Conservation (phyloP, 2,888 invertebrate species). For the Hanleya hanleyi region DNA sequence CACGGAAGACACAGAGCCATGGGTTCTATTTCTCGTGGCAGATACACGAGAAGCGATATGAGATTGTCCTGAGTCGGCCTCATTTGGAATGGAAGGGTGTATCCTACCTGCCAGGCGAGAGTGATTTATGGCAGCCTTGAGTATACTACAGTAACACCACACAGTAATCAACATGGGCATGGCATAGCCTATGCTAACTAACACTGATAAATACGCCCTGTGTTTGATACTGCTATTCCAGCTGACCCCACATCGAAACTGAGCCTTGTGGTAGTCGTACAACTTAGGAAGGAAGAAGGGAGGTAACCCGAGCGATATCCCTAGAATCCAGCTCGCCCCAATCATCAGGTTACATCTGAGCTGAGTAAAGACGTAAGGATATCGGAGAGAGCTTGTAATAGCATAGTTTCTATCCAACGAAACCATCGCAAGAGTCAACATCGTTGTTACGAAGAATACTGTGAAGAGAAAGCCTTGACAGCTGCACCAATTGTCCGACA, state of each 20-base stretch:
- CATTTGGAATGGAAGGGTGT: conserved; percentile 34
- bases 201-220: conserved; percentile 29
- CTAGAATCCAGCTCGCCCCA: conserved; percentile 40
- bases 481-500: conserved; percentile 45
- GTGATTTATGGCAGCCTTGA: conserved; percentile 53
- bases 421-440: conserved; percentile 47
- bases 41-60: conserved; percentile 30
- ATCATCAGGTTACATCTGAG: conserved; percentile 41
- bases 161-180: conserved; percentile 46
- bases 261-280: conserved; percentile 38
- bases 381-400: conserved; percentile 54
- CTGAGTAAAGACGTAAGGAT: conserved; percentile 53
- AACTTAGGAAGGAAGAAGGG: conserved; percentile 43
- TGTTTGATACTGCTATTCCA: conserved; percentile 35
- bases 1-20: not conserved
- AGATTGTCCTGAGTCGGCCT: conserved; percentile 16
- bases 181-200: conserved; percentile 24
- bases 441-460: conserved; percentile 43
- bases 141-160: conserved; percentile 53
- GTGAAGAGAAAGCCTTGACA: conserved; percentile 49
- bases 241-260: conserved; percentile 45
- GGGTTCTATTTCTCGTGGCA: conserved; percentile 22
- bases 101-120: conserved; percentile 44
- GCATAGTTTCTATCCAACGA: conserved; percentile 58
- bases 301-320: conserved; percentile 43